These are phyloP conservation scores for Chelonus insularis DNA, from an alignment of 1,140 invertebrate species.

Conservation along the genomic window DNA sequence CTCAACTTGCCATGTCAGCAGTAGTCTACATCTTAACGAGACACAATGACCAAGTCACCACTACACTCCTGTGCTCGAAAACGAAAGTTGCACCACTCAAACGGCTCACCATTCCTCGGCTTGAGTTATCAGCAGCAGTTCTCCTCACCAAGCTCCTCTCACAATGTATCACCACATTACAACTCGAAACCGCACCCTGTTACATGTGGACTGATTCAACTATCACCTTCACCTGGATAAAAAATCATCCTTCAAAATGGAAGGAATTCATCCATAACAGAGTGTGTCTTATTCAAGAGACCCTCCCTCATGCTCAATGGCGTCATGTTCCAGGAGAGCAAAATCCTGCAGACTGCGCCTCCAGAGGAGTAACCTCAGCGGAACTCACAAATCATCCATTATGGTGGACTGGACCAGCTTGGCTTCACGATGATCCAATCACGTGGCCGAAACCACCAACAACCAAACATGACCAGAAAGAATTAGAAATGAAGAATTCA, in stretches of 20 bases:
- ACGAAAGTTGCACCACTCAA: background rate
- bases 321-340: slow-evolving; percentile 2
- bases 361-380: background rate
- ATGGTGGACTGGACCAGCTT: slow-evolving; percentile 10
- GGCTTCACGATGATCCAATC: background rate
- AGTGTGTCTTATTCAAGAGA: slow-evolving; percentile 3
- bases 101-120: background rate
- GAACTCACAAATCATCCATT: background rate
- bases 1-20: no score
- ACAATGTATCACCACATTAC: background rate
- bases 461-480: background rate
- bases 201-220: slow-evolving; percentile 19
- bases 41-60: no score
- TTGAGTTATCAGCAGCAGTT: slow-evolving; percentile 1
- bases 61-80: background rate
- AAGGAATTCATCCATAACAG: slow-evolving; percentile 27
- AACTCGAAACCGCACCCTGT: background rate
- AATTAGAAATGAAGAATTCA: background rate
- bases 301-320: slow-evolving; percentile 25
- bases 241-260: slow-evolving; percentile 20
- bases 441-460: background rate
- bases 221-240: slow-evolving; percentile 14
- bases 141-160: slow-evolving; percentile 19
- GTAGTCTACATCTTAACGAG: no score
- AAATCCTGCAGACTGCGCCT: slow-evolving; percentile 20